These are phyloP conservation scores for Plotosus lineatus DNA, from an alignment of 2,113 vertebrate genomes.

Conservation along the genomic window DNA sequence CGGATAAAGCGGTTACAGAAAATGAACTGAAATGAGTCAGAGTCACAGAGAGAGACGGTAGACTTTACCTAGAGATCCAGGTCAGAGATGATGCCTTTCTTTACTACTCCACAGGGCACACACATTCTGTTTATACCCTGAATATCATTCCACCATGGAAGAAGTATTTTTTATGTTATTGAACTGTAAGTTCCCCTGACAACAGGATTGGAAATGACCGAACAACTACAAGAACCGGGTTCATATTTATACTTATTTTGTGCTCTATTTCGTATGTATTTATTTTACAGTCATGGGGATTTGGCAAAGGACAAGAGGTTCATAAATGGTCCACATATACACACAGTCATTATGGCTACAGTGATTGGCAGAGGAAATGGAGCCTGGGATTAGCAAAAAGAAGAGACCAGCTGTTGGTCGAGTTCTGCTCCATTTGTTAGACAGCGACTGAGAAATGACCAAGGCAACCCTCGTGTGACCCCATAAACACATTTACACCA, in stretches of 20 bases:
- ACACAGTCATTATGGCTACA: slow-evolving; percentile 54
- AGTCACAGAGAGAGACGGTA: not conserved
- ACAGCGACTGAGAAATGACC: slow-evolving; percentile 68
- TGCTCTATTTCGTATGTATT: not conserved
- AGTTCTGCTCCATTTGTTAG: slow-evolving; percentile 74
- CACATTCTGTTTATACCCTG: not conserved
- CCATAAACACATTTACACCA: slow-evolving; percentile 72
- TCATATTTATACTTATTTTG: slow-evolving; percentile 13
- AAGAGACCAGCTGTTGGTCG: slow-evolving; percentile 57
- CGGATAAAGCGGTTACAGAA: no score
- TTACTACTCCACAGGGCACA: not conserved
- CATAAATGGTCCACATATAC: not conserved
- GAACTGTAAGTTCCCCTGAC: not conserved
- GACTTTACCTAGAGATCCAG: not conserved
- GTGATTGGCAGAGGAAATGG: slow-evolving; percentile 74
- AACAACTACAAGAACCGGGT: not conserved
- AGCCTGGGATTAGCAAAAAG: slow-evolving; percentile 69
- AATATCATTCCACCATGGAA: slow-evolving; percentile 5
- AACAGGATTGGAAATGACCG: slow-evolving; percentile 5
- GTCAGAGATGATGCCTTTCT: not conserved
- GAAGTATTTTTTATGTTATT: not conserved
- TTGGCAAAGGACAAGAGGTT: slow-evolving; percentile 31
- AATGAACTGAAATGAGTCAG: no score
- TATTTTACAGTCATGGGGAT: slow-evolving; percentile 12
- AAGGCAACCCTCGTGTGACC: slow-evolving; percentile 71